Conservation (phyloP, 2,888 invertebrate genomes). For the Notocelia uddmanniana region DNA sequence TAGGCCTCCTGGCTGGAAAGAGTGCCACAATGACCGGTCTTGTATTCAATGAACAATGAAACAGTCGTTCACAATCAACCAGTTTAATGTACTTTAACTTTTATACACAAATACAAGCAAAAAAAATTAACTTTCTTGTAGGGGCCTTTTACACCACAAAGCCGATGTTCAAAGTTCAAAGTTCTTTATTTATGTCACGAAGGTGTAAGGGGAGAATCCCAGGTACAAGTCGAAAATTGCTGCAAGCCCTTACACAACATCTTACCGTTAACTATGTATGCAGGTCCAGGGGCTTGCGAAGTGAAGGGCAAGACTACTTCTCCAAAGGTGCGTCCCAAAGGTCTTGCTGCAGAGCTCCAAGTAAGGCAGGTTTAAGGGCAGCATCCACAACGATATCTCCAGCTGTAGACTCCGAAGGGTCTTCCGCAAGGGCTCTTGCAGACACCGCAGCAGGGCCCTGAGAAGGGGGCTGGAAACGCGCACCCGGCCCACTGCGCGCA, state of each 20-base stretch:
- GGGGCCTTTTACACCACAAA: neutral
- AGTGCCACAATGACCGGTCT: too few relatives aligned
- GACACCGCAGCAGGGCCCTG: constrained; percentile 11
- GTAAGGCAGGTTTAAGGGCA: neutral
- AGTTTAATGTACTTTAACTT: neutral
- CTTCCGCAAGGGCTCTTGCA: constrained; percentile 7
- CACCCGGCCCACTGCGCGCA: constrained; percentile 19
- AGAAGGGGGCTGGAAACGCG: constrained; percentile 18
- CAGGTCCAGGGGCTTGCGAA: too few relatives aligned
- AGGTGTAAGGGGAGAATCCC: too few relatives aligned
- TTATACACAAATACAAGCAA: neutral
- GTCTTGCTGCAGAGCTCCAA: neutral
- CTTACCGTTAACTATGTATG: too few relatives aligned
- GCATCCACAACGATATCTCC: constrained; percentile 2
- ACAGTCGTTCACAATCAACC: neutral
- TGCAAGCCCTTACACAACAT: too few relatives aligned
- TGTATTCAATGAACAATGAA: too few relatives aligned
- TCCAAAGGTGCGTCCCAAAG: too few relatives aligned
- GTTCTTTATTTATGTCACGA: too few relatives aligned
- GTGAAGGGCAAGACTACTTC: too few relatives aligned
- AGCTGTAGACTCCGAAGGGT: constrained; percentile 23
- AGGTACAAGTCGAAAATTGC: too few relatives aligned
- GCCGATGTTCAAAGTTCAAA: too few relatives aligned
- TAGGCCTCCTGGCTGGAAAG: too few relatives aligned
- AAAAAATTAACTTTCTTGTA: neutral